Evolutionary conservation across 2,888 invertebrate genomes (phyloP).

Genomic region (Drosophila buzzatii): DNA sequence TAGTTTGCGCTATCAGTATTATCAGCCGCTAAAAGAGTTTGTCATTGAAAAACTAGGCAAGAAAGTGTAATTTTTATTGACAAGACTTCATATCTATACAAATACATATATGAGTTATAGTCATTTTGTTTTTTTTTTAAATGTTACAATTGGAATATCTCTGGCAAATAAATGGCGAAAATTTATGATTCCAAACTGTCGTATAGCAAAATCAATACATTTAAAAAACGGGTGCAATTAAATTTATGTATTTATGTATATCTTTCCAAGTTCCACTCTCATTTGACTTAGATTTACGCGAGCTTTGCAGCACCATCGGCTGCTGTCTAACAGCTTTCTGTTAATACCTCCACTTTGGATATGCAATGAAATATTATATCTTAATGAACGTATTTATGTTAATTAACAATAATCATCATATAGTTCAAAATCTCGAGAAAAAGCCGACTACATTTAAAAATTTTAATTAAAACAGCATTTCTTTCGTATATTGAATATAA

Average conservation of each 20-base stretch:
- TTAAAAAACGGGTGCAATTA: neutral
- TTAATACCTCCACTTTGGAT: neutral
- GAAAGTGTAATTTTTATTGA: conserved; percentile 44
- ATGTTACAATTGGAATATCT: conserved; percentile 15
- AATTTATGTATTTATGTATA: neutral
- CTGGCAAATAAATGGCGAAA: conserved; percentile 13
- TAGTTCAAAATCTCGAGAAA: neutral
- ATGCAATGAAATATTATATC: neutral
- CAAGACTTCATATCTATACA: neutral
- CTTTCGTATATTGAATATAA: neutral
- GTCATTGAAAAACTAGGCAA: conserved; percentile 76
- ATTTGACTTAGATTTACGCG: neutral
- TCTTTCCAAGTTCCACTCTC: neutral
- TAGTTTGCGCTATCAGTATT: conserved; percentile 91
- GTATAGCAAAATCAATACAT: neutral
- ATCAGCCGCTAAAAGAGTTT: conserved; percentile 91
- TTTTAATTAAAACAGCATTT: neutral
- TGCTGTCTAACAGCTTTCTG: neutral
- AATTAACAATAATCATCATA: neutral
- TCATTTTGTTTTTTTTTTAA: neutral
- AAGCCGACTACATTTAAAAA: neutral
- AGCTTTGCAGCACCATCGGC: neutral
- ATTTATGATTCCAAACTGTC: neutral
- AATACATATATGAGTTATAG: neutral
- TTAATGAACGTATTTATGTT: neutral